Evolutionary conservation across 2,797 vertebrate genomes (phyloP), one percentile per base, ranked within the genome.

Genomic region (Lacerta agilis): DNA sequence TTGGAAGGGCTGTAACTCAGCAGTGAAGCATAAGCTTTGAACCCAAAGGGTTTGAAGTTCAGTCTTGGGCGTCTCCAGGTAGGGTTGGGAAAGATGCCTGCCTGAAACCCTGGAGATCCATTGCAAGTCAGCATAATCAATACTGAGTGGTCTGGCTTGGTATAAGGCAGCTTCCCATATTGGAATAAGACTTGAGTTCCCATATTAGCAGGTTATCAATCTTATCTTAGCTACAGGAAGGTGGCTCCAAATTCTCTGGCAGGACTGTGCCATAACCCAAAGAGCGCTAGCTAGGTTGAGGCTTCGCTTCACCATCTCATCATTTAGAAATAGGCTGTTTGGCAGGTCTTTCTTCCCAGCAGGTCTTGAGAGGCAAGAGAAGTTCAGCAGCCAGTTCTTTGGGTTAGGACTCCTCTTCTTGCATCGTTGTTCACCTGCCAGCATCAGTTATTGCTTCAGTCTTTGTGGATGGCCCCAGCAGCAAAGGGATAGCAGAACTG

Each of bases 211-310:
- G 77, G 49, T 55, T 55, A 55, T 83, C 36, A 55, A 49, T 45
- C 29, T 45, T 29, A 17, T 67, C 66, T 41, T 61, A 72, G 45
- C 58, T 41, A 10, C 18, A 33, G 33, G 88, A 55, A 58, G 33
- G 79, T 83, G 75, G 76, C 29, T 33, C 81, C 41, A 91, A 81
- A 66, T 85, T 94, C 38, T 79, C 79, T 93, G 85, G 29, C 83
- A 89, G 36, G 17, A 17, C 43, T 45, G 11, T 29, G 13, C 69
- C 29, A 33, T 80, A 69, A 85, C 61, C 43, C 80, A 82, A 25
- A 23, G 58, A 87, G 20, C 82, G 86, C 64, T 87, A 89, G 78
- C 20, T 88, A 86, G 81, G 49, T 79, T 15, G 49, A 64, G 93
- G 88, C 87, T 33, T 89, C 92, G 72, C 18, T 33, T 69, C 25